Percentiles rank a stretch among this genome's conserved stretches.
These are phyloP conservation scores for Phalangium opilio DNA, from an alignment of 2,888 invertebrate species.

Conservation along the genomic window DNA sequence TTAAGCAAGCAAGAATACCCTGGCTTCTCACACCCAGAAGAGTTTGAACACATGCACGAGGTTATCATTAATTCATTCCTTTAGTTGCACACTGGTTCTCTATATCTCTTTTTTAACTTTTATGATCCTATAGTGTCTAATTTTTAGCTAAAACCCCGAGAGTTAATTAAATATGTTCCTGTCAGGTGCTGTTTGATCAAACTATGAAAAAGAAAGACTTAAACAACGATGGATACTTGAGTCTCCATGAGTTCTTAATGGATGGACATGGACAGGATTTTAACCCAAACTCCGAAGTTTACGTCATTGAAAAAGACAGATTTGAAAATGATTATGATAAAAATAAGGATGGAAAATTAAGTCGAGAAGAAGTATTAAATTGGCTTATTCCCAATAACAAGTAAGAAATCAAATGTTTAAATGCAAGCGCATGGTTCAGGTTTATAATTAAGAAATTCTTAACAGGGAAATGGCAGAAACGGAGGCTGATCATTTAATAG, in stretches of 20 bases:
- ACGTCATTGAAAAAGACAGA: constrained; percentile 57
- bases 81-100: not conserved
- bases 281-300: constrained; percentile 37
- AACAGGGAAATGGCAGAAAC: constrained; percentile 67
- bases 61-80: constrained; percentile 7
- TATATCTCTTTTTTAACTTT: too few relatives aligned
- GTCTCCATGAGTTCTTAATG: constrained; percentile 68
- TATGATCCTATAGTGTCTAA: too few relatives aligned
- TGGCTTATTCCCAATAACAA: constrained; percentile 87
- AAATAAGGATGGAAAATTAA: constrained; percentile 64
- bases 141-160: too few relatives aligned
- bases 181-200: constrained; percentile 40
- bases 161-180: too few relatives aligned
- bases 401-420: constrained; percentile 39
- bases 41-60: constrained; percentile 62
- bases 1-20: constrained; percentile 64
- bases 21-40: constrained; percentile 84
- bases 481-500: constrained; percentile 79
- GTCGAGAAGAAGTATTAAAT: constrained; percentile 57
- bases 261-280: constrained; percentile 30
- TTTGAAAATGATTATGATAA: constrained; percentile 74
- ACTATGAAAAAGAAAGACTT: constrained; percentile 70
- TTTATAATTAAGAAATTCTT: constrained; percentile 16
- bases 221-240: constrained; percentile 66
- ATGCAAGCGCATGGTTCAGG: not conserved